A percentile compares a stretch with the other conserved stretches of the same genome.
Evolutionary conservation across 2,888 invertebrate species (phyloP).

Genomic region (Cataglyphis altisquamis): DNA sequence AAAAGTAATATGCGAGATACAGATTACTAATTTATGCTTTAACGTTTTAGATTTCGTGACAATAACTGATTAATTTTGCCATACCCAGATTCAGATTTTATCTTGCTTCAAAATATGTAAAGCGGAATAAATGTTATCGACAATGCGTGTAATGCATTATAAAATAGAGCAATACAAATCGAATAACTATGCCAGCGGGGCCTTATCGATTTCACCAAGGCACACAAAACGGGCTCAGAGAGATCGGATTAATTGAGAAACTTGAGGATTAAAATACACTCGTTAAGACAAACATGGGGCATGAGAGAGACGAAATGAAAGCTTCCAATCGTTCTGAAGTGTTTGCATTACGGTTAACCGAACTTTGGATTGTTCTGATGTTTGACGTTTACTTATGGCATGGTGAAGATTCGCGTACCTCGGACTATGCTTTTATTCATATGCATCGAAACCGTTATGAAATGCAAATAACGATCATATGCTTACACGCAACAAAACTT

Average conservation of each 20-base stretch:
- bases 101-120: not conserved
- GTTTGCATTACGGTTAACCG: slow-evolving; percentile 75
- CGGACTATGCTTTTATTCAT: slow-evolving; percentile 5
- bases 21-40: not conserved
- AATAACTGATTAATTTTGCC: not conserved
- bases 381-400: slow-evolving; percentile 68
- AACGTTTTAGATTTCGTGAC: not conserved
- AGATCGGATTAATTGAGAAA: slow-evolving; percentile 82
- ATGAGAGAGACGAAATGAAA: slow-evolving; percentile 56
- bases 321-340: slow-evolving; percentile 65
- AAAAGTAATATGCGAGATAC: not conserved
- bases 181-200: slow-evolving; percentile 49
- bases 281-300: slow-evolving; percentile 75
- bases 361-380: slow-evolving; percentile 69
- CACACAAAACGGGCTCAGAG: slow-evolving; percentile 63
- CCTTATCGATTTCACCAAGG: slow-evolving; percentile 69
- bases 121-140: slow-evolving; percentile 2
- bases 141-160: slow-evolving; percentile 1
- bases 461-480: slow-evolving; percentile 38
- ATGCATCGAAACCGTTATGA: not conserved
- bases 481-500: slow-evolving; percentile 11
- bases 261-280: slow-evolving; percentile 81
- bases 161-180: slow-evolving; percentile 64
- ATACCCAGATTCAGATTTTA: not conserved
- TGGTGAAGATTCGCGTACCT: slow-evolving; percentile 34